A percentile compares a stretch with the other conserved stretches of the same genome.
Evolutionary conservation across 2,113 vertebrate species (phyloP).

Genomic region (Scartelaos histophorus): DNA sequence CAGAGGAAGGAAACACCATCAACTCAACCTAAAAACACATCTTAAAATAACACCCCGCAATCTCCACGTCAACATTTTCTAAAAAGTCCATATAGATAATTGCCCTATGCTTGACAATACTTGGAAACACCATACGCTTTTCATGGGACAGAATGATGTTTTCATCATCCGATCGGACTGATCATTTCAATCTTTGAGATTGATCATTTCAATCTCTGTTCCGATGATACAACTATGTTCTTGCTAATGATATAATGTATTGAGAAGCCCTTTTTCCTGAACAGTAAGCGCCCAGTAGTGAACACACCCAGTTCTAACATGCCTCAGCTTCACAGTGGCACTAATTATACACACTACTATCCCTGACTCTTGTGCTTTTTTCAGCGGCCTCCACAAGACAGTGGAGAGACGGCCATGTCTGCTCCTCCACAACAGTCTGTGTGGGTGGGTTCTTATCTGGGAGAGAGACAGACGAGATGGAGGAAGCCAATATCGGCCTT

Average conservation of each 20-base stretch:
- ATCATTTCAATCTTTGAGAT: not conserved
- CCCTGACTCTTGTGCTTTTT: constrained; percentile 48
- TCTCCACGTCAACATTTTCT: constrained; percentile 50
- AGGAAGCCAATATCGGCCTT: constrained; percentile 69
- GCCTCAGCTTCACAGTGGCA: constrained; percentile 50
- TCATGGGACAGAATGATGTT: not conserved
- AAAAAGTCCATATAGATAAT: not conserved
- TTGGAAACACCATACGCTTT: not conserved
- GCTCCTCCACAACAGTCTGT: constrained; percentile 36
- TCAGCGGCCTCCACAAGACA: constrained; percentile 33
- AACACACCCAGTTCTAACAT: constrained; percentile 39
- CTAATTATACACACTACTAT: constrained; percentile 57
- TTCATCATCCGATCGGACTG: not conserved
- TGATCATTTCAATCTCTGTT: not conserved
- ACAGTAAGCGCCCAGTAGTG: constrained; percentile 53
- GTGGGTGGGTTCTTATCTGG: constrained; percentile 60
- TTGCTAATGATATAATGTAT: not conserved
- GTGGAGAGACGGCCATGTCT: constrained; percentile 16
- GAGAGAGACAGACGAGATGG: constrained; percentile 50
- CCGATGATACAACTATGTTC: not conserved
- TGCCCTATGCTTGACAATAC: not conserved
- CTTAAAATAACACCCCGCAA: constrained; percentile 46
- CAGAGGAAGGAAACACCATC: constrained; percentile 33
- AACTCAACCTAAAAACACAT: constrained; percentile 32
- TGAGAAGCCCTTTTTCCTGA: constrained; percentile 40